Conservation (phyloP, 37 sponge, comb jelly and placozoan species). For the Agelas oroides region DNA sequence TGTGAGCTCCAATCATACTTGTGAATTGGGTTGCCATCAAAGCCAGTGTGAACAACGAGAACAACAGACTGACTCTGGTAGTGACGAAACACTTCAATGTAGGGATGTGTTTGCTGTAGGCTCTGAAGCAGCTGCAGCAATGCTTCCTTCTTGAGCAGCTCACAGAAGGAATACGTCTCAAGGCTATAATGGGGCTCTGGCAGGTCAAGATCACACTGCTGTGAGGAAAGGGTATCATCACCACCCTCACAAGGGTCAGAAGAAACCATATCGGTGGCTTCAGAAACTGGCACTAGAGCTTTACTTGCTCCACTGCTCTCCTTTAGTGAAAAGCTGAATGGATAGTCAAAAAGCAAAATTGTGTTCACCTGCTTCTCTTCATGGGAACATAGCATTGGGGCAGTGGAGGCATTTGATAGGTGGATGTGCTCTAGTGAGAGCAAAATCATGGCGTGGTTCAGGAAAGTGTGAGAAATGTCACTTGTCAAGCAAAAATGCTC, state of each 20-base stretch:
- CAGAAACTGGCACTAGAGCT: conserved; percentile 8
- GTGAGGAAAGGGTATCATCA: too few species aligned
- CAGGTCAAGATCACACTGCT: neutral
- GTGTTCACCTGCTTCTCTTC: neutral
- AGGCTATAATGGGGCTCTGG: neutral
- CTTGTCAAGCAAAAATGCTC: conserved; percentile 35
- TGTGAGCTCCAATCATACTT: conserved; percentile 47
- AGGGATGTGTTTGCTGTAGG: conserved; percentile 44
- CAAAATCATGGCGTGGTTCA: conserved; percentile 31
- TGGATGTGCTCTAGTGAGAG: conserved; percentile 62
- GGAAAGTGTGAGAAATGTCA: neutral
- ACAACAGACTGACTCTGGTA: conserved; percentile 42
- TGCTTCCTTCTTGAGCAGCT: conserved; percentile 17
- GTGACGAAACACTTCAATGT: conserved; percentile 65
- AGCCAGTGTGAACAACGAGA: conserved; percentile 63
- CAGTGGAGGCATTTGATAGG: conserved; percentile 16
- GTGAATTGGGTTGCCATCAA: conserved; percentile 33
- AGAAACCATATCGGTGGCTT: neutral
- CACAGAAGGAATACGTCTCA: conserved; percentile 19
- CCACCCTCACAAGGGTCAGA: neutral
- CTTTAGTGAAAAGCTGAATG: conserved; percentile 28
- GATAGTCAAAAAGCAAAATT: conserved; percentile 51
- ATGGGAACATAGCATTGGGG: neutral
- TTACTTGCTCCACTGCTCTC: neutral
- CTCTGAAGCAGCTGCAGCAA: conserved; percentile 50